Base-by-base conservation (phyloP, 2,113 vertebrate genomes). In the Bubo scandiacus region DNA sequence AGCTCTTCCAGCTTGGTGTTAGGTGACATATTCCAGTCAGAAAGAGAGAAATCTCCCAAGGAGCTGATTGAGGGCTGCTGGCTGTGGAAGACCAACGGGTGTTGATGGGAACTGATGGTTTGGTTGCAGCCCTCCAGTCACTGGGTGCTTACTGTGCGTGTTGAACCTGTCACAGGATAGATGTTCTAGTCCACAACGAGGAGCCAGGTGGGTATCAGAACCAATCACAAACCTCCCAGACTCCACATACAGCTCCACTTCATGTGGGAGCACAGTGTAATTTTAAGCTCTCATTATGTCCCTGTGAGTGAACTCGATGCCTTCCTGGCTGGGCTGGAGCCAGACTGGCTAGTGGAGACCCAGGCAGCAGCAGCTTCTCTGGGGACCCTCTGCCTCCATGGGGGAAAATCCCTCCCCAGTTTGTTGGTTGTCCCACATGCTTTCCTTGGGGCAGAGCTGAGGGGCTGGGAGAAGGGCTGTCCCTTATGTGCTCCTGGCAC, bases 211-310 rank as follows among this genome's bases (percentile, higher is more conserved):
- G 19, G 30, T 47, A 15, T n/a, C 25, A 25, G 61, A 49, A 38
- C 45, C 0, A 0, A 45, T 57, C 62, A 74, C 17, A 36, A 16
- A 52, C 30, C 45, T 92, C 38, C 36, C 34, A 45, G 63, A 15
- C 57, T 66, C 54, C 0, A 6, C 19, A 43, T 8, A 26, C 29
- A 51, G 30, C 71, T 63, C 47, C 3, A 0, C 45, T 55, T 88
- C 5, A 4, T 2, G 5, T 45, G 30, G 63, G 66, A 88, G n/a
- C 66, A 55, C 0, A 0, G 47, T 6, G 3, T 13, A 36, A 11
- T 70, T 91, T 90, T 90, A 88, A 92, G 57, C 21, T 95, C 52
- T 74, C 27, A 11, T 94, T 90, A 66, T 0, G 0, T 63, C 20
- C 22, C 52, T 13, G 4, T 62, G 79, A 67, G 19, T 55, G 74